Conservation (phyloP, 2,797 vertebrate genomes). For the Iguana delicatissima region DNA sequence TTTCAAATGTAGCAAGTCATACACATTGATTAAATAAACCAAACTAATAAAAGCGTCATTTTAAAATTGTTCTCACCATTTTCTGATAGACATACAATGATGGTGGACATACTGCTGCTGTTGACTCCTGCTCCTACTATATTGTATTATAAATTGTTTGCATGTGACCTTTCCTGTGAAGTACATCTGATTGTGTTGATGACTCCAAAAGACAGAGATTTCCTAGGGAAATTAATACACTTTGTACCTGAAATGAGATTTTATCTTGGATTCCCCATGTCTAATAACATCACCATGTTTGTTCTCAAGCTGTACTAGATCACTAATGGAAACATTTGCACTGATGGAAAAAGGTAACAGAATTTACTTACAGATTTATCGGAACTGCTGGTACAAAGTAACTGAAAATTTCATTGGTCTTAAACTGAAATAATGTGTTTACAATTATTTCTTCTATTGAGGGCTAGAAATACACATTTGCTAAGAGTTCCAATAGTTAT, state of each 20-base stretch:
- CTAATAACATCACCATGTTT: not conserved
- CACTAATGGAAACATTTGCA: not conserved
- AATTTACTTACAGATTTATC: too few relatives aligned
- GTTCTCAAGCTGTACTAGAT: not conserved
- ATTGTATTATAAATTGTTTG: not conserved
- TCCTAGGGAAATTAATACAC: not conserved
- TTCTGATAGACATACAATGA: too few relatives aligned
- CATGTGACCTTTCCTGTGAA: too few relatives aligned
- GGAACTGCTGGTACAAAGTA: not conserved
- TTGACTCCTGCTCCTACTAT: not conserved
- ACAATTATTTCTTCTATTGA: not conserved
- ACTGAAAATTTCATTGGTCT: not conserved
- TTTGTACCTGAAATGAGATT: not conserved
- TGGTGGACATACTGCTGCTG: not conserved
- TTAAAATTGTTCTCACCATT: not conserved
- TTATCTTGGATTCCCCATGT: not conserved
- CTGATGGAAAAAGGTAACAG: not conserved
- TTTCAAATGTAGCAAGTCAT: not conserved
- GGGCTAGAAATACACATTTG: not conserved
- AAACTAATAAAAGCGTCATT: not conserved
- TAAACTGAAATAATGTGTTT: constrained; percentile 5
- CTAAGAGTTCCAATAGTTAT: not conserved
- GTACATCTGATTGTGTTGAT: not conserved
- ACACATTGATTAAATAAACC: not conserved
- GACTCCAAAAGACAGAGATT: not conserved